A percentile compares a stretch with the other conserved stretches of the same genome.
phyloP scores from a whole-genome alignment of 2,797 vertebrate species.

The Lepus oiostolus region DNA sequence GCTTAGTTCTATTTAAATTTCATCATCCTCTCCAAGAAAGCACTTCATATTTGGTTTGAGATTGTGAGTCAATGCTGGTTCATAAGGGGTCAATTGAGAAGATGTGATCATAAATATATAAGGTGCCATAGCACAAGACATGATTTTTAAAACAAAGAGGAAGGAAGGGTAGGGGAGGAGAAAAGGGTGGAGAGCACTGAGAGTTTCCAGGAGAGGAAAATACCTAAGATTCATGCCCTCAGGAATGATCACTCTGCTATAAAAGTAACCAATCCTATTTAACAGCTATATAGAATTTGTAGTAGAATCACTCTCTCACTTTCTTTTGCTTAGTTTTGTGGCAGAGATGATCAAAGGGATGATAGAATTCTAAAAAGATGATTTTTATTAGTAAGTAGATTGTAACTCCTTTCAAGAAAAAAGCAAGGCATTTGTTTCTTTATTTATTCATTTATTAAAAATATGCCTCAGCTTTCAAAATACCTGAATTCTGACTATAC shows the following conservation, averaged over 20 bases:
- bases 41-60: neutral
- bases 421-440: neutral
- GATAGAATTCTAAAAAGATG: neutral
- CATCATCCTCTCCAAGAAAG: conserved; percentile 29
- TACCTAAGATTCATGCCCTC: neutral
- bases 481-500: neutral
- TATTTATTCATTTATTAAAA: neutral
- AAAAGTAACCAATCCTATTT: neutral
- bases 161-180: neutral
- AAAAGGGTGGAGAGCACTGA: too few relatives aligned
- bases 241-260: neutral
- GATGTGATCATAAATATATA: neutral
- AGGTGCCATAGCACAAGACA: neutral
- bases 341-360: neutral
- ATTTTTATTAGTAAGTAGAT: neutral
- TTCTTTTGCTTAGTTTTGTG: neutral
- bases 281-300: neutral
- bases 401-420: neutral
- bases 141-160: neutral
- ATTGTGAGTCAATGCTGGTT: neutral
- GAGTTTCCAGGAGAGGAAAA: neutral
- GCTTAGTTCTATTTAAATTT: conserved; percentile 51
- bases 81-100: neutral
- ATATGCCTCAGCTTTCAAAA: neutral
- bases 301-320: neutral